These are phyloP conservation scores for Apotomis turbidana DNA, from an alignment of 2,888 invertebrate species.

Conservation along the genomic window DNA sequence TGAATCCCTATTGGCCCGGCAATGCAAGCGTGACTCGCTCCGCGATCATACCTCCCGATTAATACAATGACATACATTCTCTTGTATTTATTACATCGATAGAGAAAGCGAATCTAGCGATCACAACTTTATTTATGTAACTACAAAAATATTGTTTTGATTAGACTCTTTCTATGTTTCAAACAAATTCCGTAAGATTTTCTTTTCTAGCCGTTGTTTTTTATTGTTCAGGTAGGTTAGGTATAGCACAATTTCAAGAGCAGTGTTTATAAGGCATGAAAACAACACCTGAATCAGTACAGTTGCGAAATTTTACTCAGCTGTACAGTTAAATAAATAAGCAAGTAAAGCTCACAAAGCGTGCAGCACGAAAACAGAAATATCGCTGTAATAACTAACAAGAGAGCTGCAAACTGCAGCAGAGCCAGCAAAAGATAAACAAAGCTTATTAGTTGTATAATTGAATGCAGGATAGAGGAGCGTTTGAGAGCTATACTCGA, in stretches of 20 bases:
- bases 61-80: slow-evolving; percentile 77
- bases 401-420: slow-evolving; percentile 23
- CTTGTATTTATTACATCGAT: slow-evolving; percentile 77
- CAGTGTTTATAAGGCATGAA: slow-evolving; percentile 6
- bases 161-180: slow-evolving; percentile 5
- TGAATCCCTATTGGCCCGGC: slow-evolving; percentile 72
- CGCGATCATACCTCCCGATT: slow-evolving; percentile 75
- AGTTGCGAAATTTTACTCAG: slow-evolving; percentile 15
- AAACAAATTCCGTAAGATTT: not conserved
- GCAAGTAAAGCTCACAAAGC: slow-evolving; percentile 18
- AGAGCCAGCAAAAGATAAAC: slow-evolving; percentile 45
- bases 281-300: slow-evolving; percentile 28
- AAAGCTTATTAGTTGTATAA: slow-evolving; percentile 50
- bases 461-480: slow-evolving; percentile 58
- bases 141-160: slow-evolving; percentile 44
- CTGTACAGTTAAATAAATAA: slow-evolving; percentile 18
- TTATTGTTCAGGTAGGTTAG: not conserved
- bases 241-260: not conserved
- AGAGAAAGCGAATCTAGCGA: slow-evolving; percentile 51
- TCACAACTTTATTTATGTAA: slow-evolving; percentile 50
- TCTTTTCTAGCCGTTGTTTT: not conserved
- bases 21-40: slow-evolving; percentile 76
- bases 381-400: not conserved
- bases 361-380: slow-evolving; percentile 14
- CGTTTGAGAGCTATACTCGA: slow-evolving; percentile 50